Evolutionary conservation across 2,888 invertebrate genomes (phyloP), one percentile per base, ranked within the genome.

Genomic region (Steinernema scapterisci): DNA sequence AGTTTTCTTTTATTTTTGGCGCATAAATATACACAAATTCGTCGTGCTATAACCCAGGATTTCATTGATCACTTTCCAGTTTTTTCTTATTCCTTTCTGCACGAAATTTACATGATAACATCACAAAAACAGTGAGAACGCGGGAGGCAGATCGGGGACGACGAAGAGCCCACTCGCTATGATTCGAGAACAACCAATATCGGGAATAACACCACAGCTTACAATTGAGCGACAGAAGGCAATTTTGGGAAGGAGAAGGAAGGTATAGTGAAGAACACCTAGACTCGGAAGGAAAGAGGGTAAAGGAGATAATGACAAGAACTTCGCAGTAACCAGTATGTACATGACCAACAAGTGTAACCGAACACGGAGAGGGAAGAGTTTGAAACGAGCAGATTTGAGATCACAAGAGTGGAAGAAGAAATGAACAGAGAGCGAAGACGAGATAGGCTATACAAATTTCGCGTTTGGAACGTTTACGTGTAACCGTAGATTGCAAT

Each of bases 201-300:
- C 48, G 48, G 48, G 13, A 48, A 63, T 16, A 16, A 63, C 31
- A 31, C 31, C 31, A 63, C 31, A 63, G 63, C 63, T 63, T 63
- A 63, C 23, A 63, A 63, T 63, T 63, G 63, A 63, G 63, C 63
- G 63, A 63, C 63, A 63, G 63, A 63, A 63, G 63, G 63, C 63
- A 63, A 25, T 63, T 13, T 31, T 63, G 63, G 63, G 27, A 63
- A 27, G 38, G 25, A 63, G 63, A 63, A 63, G 16, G 54, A 19
- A 25, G 16, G 16, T 25, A 63, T 31, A 63, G 63, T 63, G 27
- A 63, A 11, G 54, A 54, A 44, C 11, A 31, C 31, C 16, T 31
- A 27, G 63, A 38, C 38, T 38, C 38, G 38, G 9, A 38, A 38
- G 16, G 63, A 5, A 7, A 31, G 31, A 27, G 31, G 25, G 13